These are phyloP conservation scores for Papilio xuthus DNA, from an alignment of 1,140 invertebrate species.

Conservation along the genomic window DNA sequence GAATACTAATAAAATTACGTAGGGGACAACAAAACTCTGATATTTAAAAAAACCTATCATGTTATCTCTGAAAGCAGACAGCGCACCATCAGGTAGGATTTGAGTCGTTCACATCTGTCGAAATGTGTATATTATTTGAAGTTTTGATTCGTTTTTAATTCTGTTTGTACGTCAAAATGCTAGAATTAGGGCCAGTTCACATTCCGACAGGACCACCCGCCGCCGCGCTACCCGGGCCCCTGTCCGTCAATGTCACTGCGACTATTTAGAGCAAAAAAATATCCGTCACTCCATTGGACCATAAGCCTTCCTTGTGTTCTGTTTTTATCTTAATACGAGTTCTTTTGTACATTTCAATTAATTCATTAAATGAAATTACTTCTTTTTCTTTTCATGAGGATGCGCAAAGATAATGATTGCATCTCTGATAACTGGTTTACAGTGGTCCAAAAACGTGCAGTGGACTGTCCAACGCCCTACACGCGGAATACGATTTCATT, in stretches of 20 bases:
- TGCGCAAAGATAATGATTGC: neutral
- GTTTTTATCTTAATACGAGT: constrained; percentile 24
- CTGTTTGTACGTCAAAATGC: constrained; percentile 45
- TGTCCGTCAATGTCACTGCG: constrained; percentile 73
- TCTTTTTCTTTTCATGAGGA: neutral
- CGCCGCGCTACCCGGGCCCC: constrained; percentile 43
- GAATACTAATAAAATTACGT: neutral
- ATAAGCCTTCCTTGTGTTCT: constrained; percentile 43
- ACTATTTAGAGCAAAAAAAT: constrained; percentile 61
- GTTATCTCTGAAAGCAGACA: neutral
- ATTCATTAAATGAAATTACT: constrained; percentile 9
- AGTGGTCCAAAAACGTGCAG: neutral
- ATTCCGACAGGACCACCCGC: constrained; percentile 61
- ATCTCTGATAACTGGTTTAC: neutral
- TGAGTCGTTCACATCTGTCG: constrained; percentile 9
- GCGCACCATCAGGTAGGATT: constrained; percentile 2
- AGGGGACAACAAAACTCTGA: neutral
- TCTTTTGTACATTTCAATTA: constrained; percentile 17
- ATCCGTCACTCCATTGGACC: constrained; percentile 48
- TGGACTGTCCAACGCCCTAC: too few relatives aligned
- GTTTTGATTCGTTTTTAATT: constrained; percentile 44
- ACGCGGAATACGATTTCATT: too few relatives aligned
- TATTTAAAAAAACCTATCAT: constrained; percentile 13
- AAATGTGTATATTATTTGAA: constrained; percentile 35
- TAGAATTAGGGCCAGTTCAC: constrained; percentile 52